Conservation (phyloP, 1,140 invertebrate species). For the Bombus turneri region DNA sequence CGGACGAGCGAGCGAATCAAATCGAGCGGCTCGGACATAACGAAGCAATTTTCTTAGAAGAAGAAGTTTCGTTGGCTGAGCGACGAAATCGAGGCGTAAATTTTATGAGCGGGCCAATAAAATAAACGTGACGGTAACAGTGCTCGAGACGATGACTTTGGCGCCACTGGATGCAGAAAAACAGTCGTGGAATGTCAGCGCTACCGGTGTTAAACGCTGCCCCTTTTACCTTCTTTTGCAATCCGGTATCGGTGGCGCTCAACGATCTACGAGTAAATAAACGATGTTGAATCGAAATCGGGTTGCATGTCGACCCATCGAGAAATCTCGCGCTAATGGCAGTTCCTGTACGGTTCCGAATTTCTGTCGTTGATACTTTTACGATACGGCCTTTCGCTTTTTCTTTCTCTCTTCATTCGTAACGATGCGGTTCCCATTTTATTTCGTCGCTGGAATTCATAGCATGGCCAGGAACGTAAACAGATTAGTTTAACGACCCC, state of each 20-base stretch:
- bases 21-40: no score
- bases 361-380: background rate
- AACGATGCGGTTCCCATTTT: background rate
- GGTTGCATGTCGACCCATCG: no score
- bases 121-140: conserved; percentile 29
- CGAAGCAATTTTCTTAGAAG: background rate
- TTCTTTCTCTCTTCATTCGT: background rate
- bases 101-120: conserved; percentile 31
- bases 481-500: conserved; percentile 41
- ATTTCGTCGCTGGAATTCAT: background rate
- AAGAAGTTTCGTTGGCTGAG: background rate
- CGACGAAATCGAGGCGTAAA: conserved; percentile 22
- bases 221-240: background rate
- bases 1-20: background rate
- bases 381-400: background rate
- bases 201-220: conserved; percentile 47
- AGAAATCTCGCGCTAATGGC: background rate
- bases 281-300: background rate
- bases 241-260: background rate
- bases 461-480: conserved; percentile 12
- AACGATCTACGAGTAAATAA: conserved; percentile 21
- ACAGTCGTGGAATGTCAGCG: conserved; percentile 57
- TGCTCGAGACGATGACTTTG: conserved; percentile 39
- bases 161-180: conserved; percentile 51
- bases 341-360: background rate